Conservation (phyloP, 1,140 invertebrate species). For the Dreissena polymorpha region DNA sequence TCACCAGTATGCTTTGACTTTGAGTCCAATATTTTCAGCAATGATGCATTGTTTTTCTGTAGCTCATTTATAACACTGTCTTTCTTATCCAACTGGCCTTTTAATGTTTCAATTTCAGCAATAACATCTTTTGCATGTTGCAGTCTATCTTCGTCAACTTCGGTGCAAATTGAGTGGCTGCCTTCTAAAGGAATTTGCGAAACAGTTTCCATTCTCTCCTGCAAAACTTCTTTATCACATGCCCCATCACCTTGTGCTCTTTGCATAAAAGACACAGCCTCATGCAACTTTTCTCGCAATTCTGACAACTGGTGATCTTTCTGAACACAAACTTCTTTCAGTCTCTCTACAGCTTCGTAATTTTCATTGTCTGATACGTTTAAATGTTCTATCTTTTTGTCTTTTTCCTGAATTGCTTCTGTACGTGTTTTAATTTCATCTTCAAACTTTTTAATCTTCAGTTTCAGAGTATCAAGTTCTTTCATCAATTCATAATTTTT, state of each 20-base stretch:
- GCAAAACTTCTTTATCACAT: constrained; percentile 11
- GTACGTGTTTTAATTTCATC: constrained; percentile 40
- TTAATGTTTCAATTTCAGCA: constrained; percentile 63
- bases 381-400: constrained; percentile 22
- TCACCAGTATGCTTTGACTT: constrained; percentile 67
- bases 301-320: constrained; percentile 64
- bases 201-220: constrained; percentile 27
- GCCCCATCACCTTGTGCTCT: not conserved
- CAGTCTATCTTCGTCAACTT: constrained; percentile 26
- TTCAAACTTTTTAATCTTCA: constrained; percentile 21
- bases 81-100: constrained; percentile 66
- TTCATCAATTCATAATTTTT: not conserved
- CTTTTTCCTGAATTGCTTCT: constrained; percentile 36
- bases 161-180: not conserved
- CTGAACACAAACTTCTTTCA: constrained; percentile 58
- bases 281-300: constrained; percentile 55
- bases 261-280: constrained; percentile 54
- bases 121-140: constrained; percentile 49
- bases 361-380: constrained; percentile 45
- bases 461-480: constrained; percentile 33
- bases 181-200: not conserved
- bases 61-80: constrained; percentile 73
- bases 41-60: constrained; percentile 70
- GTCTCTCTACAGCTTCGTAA: constrained; percentile 31
- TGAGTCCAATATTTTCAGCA: constrained; percentile 75